These are phyloP conservation scores for Calypte anna DNA, from an alignment of 2,113 vertebrate genomes.

Conservation along the genomic window DNA sequence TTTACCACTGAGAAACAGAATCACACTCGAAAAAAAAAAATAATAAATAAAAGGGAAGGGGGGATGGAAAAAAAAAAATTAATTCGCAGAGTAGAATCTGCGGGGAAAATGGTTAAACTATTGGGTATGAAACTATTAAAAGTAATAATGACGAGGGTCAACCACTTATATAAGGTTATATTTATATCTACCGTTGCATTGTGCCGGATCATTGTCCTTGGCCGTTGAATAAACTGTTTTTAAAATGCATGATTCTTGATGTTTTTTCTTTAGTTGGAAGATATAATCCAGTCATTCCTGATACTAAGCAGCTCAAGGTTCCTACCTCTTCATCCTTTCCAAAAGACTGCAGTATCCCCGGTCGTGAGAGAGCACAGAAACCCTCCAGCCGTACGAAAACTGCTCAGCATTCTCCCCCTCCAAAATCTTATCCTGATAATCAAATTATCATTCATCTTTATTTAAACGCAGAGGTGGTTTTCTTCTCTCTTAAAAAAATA, in stretches of 20 bases:
- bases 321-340: constrained; percentile 61
- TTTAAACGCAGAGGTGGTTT: constrained; percentile 3
- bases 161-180: constrained; percentile 73
- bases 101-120: constrained; percentile 55
- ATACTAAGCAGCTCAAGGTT: constrained; percentile 54
- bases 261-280: constrained; percentile 71
- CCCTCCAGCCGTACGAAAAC: constrained; percentile 15
- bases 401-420: neutral
- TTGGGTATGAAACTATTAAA: constrained; percentile 64
- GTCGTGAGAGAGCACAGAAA: constrained; percentile 34
- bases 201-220: constrained; percentile 70
- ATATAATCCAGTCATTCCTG: constrained; percentile 61
- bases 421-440: constrained; percentile 60
- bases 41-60: neutral
- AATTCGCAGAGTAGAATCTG: constrained; percentile 54
- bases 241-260: constrained; percentile 71
- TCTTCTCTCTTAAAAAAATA: neutral
- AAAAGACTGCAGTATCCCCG: constrained; percentile 53
- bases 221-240: constrained; percentile 71
- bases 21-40: neutral
- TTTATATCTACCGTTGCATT: constrained; percentile 71
- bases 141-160: constrained; percentile 71
- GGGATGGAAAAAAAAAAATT: neutral
- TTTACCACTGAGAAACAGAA: constrained; percentile 65
- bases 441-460: constrained; percentile 69